These are phyloP conservation scores for Hemicordylus capensis DNA, from an alignment of 2,113 vertebrate genomes.

Conservation along the genomic window DNA sequence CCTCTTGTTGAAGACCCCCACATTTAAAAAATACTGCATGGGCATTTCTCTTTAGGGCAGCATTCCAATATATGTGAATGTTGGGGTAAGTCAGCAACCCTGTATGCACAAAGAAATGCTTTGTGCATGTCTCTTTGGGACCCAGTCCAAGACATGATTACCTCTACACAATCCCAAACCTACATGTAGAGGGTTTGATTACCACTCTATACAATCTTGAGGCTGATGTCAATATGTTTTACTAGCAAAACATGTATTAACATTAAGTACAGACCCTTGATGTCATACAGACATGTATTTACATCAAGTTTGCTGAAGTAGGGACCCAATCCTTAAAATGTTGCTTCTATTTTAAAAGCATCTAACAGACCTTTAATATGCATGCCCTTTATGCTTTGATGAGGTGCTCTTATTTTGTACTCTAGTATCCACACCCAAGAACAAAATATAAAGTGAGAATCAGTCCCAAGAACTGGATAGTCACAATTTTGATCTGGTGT, in stretches of 20 bases:
- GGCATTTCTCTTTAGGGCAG: neutral
- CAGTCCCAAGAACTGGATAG: neutral
- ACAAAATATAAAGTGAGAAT: neutral
- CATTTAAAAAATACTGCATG: neutral
- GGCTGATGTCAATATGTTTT: neutral
- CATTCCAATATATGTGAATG: neutral
- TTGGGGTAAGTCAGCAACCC: neutral
- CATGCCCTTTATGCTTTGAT: neutral
- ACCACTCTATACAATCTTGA: no score
- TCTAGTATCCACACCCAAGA: neutral
- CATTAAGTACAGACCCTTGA: no score
- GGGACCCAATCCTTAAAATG: neutral
- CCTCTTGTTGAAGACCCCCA: neutral
- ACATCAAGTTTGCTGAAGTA: neutral
- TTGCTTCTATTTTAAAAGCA: neutral
- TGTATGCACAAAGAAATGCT: neutral
- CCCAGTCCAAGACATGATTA: neutral
- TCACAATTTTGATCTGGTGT: constrained; percentile 44
- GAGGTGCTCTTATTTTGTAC: neutral
- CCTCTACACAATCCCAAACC: neutral
- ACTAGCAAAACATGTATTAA: no score
- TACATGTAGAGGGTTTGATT: no score
- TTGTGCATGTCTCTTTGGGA: no score
- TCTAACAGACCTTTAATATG: neutral
- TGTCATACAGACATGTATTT: no score